Evolutionary conservation across 2,888 invertebrate species (phyloP).

Genomic region (Melanargia galathea): DNA sequence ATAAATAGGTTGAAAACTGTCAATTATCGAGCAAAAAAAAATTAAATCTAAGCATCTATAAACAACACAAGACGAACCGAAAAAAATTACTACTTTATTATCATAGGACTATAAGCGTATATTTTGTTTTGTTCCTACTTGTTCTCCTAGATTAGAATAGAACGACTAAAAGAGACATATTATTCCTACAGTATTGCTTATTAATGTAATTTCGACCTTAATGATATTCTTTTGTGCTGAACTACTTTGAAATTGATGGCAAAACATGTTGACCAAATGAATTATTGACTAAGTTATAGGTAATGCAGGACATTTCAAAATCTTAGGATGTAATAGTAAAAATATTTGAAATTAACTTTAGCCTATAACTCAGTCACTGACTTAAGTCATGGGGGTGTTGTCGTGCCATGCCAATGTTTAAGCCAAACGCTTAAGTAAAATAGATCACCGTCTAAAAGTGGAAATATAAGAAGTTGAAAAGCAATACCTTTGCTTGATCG

Average conservation of each 20-base stretch:
- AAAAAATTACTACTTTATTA: slow-evolving; percentile 13
- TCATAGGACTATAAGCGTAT: slow-evolving; percentile 29
- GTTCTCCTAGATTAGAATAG: slow-evolving; percentile 22
- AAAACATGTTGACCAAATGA: slow-evolving; percentile 31
- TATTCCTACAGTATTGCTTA: background rate
- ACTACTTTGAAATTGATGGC: slow-evolving; percentile 34
- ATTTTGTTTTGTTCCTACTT: slow-evolving; percentile 13
- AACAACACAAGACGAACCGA: slow-evolving; percentile 55
- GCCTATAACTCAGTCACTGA: slow-evolving; percentile 61
- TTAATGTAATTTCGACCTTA: slow-evolving; percentile 34
- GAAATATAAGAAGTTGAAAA: slow-evolving; percentile 70
- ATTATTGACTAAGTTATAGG: slow-evolving; percentile 38
- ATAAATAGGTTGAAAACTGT: slow-evolving; percentile 51
- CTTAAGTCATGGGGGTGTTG: slow-evolving; percentile 60
- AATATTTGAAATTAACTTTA: slow-evolving; percentile 28
- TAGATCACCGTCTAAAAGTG: slow-evolving; percentile 72
- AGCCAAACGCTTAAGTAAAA: slow-evolving; percentile 76
- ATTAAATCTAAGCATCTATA: slow-evolving; percentile 73
- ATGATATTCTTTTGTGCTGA: slow-evolving; percentile 31
- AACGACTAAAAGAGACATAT: background rate
- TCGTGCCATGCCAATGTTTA: slow-evolving; percentile 79
- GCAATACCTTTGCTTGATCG: slow-evolving; percentile 76
- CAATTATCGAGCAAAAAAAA: slow-evolving; percentile 60
- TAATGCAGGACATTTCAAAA: slow-evolving; percentile 14
- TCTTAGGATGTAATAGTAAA: background rate